Conservation (phyloP, 2,888 invertebrate species). For the Cyclophora punctaria region DNA sequence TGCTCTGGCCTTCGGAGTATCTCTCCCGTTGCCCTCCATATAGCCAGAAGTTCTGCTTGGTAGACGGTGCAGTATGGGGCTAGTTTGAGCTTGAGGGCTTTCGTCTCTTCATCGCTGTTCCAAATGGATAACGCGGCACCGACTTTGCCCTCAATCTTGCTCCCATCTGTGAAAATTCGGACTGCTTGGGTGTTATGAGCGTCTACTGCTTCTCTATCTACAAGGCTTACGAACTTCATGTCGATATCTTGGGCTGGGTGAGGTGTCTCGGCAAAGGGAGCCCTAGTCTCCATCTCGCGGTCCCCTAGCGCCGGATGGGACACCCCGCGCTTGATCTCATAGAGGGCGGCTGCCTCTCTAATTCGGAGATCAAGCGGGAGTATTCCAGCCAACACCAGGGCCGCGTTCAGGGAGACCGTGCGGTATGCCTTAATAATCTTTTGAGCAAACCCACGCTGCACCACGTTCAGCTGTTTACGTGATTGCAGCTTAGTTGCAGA, state of each 20-base stretch:
- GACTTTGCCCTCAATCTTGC: constrained; percentile 12
- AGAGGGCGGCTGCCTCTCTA: constrained; percentile 11
- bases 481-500: neutral
- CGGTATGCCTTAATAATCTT: constrained; percentile 3
- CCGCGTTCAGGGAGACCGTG: constrained; percentile 7
- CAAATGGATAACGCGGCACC: constrained; percentile 10
- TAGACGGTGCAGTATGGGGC: neutral
- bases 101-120: constrained; percentile 1
- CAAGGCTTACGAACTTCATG: no score
- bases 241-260: no score
- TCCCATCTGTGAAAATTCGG: constrained; percentile 11
- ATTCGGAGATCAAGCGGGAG: constrained; percentile 16
- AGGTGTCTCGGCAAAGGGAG: no score
- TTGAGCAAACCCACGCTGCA: constrained; percentile 2
- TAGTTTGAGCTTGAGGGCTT: neutral
- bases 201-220: no score
- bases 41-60: neutral
- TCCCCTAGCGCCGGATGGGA: constrained; percentile 5
- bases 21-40: neutral
- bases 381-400: constrained; percentile 13
- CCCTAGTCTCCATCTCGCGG: constrained; percentile 3
- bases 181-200: no score
- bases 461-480: neutral
- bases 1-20: neutral
- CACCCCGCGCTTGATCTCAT: constrained; percentile 13